Conservation (phyloP, 2,888 invertebrate species). For the Lepetodrilus schrolli region DNA sequence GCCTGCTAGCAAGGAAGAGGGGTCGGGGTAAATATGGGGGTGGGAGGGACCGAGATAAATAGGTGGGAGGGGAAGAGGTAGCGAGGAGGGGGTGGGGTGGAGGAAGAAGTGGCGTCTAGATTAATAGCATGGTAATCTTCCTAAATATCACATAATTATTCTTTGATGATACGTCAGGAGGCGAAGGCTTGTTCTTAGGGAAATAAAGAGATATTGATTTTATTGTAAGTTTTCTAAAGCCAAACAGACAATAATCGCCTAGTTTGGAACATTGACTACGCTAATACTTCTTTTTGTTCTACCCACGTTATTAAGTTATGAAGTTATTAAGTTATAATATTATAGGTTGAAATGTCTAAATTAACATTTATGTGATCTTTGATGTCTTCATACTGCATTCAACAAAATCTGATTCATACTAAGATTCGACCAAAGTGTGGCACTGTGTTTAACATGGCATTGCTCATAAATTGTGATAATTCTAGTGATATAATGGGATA, state of each 20-base stretch:
- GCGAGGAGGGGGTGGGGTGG: background rate
- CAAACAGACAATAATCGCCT: background rate
- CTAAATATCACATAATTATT: slow-evolving; percentile 21
- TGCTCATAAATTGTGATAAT: no score
- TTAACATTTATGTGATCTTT: no score
- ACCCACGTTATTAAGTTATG: no score
- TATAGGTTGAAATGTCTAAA: no score
- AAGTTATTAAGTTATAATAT: no score
- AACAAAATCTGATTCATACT: no score
- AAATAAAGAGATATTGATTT: slow-evolving; percentile 14
- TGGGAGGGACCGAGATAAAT: background rate
- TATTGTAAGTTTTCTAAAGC: slow-evolving; percentile 14
- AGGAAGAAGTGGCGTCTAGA: background rate
- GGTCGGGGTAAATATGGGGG: background rate
- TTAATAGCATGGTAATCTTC: slow-evolving; percentile 16
- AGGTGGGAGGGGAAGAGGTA: background rate
- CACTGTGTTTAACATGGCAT: no score
- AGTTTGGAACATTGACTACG: no score
- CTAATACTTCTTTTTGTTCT: no score
- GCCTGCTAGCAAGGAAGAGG: background rate
- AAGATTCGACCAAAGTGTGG: no score
- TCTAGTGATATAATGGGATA: no score
- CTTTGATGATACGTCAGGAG: slow-evolving; percentile 6
- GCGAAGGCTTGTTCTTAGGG: background rate
- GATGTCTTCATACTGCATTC: no score